Percentiles rank a stretch among this genome's conserved stretches.
These are phyloP conservation scores for Dendroctonus valens DNA, from an alignment of 1,140 invertebrate species.

Conservation along the genomic window DNA sequence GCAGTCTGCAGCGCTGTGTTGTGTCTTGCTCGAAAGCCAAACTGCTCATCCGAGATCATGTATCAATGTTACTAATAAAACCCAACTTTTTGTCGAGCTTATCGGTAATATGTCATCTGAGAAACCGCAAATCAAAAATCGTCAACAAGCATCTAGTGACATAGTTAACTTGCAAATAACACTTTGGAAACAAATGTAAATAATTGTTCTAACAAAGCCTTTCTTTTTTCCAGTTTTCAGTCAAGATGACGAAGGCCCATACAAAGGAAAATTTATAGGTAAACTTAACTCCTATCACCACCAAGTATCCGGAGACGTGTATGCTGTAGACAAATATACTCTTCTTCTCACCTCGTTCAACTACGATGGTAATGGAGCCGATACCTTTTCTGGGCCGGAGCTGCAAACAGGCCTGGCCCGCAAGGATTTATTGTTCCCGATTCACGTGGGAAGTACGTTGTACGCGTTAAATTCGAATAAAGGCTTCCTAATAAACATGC, in stretches of 20 bases:
- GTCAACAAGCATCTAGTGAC: too few species aligned
- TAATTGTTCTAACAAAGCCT: too few species aligned
- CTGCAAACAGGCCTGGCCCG: slow-evolving; percentile 80
- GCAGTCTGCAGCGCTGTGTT: too few species aligned
- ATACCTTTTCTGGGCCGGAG: slow-evolving; percentile 92
- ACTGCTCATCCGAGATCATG: too few species aligned
- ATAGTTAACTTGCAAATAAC: too few species aligned
- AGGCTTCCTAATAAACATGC: not conserved
- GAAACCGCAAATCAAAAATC: too few species aligned
- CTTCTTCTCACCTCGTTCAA: slow-evolving; percentile 80
- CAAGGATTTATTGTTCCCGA: slow-evolving; percentile 90
- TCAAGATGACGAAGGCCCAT: slow-evolving; percentile 64
- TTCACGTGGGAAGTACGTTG: slow-evolving; percentile 77
- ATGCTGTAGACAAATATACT: slow-evolving; percentile 86
- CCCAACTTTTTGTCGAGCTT: too few species aligned
- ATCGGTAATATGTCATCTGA: too few species aligned
- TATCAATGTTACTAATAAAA: too few species aligned
- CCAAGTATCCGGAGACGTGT: slow-evolving; percentile 83
- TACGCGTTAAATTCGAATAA: not conserved
- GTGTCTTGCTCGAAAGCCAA: too few species aligned
- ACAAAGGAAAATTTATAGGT: slow-evolving; percentile 78
- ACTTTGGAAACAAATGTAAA: too few species aligned
- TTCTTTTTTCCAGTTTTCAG: not conserved
- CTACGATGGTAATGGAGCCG: slow-evolving; percentile 88
- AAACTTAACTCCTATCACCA: slow-evolving; percentile 91